phyloP scores from a whole-genome alignment of 2,888 invertebrate genomes.

The Acronicta aceris region DNA sequence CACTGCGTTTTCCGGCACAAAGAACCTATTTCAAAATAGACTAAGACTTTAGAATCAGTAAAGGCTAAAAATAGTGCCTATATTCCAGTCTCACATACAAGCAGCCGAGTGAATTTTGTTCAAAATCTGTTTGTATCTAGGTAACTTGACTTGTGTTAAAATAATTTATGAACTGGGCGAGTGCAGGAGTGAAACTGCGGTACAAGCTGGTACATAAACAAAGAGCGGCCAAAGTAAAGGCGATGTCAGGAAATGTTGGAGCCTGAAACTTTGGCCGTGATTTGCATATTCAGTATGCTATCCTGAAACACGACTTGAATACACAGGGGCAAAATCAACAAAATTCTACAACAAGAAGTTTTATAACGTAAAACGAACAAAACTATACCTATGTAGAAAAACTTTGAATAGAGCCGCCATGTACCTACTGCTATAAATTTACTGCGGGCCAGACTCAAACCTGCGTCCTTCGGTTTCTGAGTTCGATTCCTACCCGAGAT shows the following conservation, averaged over 20 bases:
- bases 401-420: too few species aligned
- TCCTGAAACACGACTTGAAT: slow-evolving; percentile 9
- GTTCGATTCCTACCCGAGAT: too few species aligned
- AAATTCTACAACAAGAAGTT: not conserved
- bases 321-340: slow-evolving; percentile 1
- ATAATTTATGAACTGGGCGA: slow-evolving; percentile 33
- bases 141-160: slow-evolving; percentile 18
- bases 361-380: too few species aligned
- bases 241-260: slow-evolving; percentile 12
- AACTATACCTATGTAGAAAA: too few species aligned
- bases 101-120: slow-evolving; percentile 9
- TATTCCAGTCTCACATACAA: not conserved
- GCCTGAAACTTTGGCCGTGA: slow-evolving; percentile 15
- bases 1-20: too few species aligned
- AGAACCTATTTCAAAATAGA: too few species aligned
- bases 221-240: not conserved
- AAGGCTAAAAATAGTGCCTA: too few species aligned
- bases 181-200: not conserved
- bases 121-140: slow-evolving; percentile 13
- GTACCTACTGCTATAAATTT: too few species aligned
- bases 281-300: slow-evolving; percentile 31
- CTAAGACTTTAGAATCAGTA: too few species aligned
- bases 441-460: too few species aligned
- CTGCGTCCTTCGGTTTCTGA: too few species aligned
- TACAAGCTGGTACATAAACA: slow-evolving; percentile 29